These are phyloP conservation scores for Drosophila subquinaria DNA, from an alignment of 2,888 invertebrate genomes.

Conservation along the genomic window DNA sequence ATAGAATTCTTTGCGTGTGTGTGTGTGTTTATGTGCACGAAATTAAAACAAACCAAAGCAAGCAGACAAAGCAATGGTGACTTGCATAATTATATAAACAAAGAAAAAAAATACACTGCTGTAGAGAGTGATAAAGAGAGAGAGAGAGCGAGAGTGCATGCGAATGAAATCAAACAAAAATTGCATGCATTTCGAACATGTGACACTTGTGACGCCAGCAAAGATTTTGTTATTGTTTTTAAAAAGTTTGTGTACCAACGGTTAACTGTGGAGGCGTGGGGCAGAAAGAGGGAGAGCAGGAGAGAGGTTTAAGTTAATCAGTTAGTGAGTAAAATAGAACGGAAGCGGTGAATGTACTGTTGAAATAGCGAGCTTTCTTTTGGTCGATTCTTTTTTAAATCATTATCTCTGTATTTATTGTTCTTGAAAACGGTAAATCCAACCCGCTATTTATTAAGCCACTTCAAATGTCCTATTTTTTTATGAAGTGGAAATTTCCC, in stretches of 20 bases:
- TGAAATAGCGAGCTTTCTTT: conserved; percentile 14
- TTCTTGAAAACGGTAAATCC: neutral
- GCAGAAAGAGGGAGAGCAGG: neutral
- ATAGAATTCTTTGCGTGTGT: conserved; percentile 50
- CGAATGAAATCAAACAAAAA: conserved; percentile 38
- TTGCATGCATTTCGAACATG: conserved; percentile 65
- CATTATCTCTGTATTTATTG: neutral
- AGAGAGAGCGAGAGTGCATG: conserved; percentile 18
- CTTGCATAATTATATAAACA: conserved; percentile 74
- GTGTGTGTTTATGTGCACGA: conserved; percentile 46
- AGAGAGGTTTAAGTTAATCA: neutral
- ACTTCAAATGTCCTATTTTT: neutral
- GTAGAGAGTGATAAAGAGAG: conserved; percentile 17
- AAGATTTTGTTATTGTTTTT: conserved; percentile 20
- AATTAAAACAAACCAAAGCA: conserved; percentile 55
- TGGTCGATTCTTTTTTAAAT: conserved; percentile 2
- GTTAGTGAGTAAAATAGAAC: conserved; percentile 18
- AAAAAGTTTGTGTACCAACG: neutral
- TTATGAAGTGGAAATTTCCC: neutral
- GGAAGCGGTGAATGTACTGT: conserved; percentile 47
- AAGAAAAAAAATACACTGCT: conserved; percentile 52
- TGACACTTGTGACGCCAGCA: conserved; percentile 65
- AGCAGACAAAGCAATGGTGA: conserved; percentile 63
- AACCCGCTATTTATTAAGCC: neutral
- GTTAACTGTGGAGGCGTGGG: neutral